phyloP scores from a whole-genome alignment of 1,140 invertebrate species.

The Eubasilissa regina region DNA sequence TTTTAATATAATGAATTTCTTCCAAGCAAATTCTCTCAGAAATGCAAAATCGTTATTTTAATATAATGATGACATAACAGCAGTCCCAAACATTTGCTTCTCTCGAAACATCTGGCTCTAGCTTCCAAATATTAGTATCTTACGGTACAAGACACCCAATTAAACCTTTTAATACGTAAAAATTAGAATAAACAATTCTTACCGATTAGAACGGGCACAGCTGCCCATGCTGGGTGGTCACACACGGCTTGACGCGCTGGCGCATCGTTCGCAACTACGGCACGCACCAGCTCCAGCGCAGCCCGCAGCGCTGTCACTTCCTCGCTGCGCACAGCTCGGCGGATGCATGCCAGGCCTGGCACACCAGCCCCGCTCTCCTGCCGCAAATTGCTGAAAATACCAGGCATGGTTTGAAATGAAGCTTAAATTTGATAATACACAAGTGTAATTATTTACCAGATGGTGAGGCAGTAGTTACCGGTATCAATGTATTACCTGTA shows the following conservation, averaged over 20 bases:
- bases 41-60: too few species aligned
- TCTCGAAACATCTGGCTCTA: too few species aligned
- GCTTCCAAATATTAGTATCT: too few species aligned
- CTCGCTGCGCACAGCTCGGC: slow-evolving; percentile 82
- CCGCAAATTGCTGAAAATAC: slow-evolving; percentile 69
- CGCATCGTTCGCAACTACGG: slow-evolving; percentile 85
- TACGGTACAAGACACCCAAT: too few species aligned
- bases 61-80: too few species aligned
- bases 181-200: not conserved
- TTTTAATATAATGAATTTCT: too few species aligned
- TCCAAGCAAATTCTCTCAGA: too few species aligned
- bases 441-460: too few species aligned
- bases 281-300: slow-evolving; percentile 84
- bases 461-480: not conserved
- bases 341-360: slow-evolving; percentile 54
- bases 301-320: slow-evolving; percentile 91
- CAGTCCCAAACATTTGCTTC: too few species aligned
- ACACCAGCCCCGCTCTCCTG: slow-evolving; percentile 69
- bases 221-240: slow-evolving; percentile 90
- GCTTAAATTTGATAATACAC: too few species aligned
- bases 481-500: slow-evolving; percentile 68
- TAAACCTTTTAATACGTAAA: too few species aligned
- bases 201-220: slow-evolving; percentile 83
- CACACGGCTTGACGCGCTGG: slow-evolving; percentile 85
- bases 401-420: too few species aligned